Evolutionary conservation across 2,113 vertebrate genomes (phyloP).

Genomic region (Neotoma lepida): DNA sequence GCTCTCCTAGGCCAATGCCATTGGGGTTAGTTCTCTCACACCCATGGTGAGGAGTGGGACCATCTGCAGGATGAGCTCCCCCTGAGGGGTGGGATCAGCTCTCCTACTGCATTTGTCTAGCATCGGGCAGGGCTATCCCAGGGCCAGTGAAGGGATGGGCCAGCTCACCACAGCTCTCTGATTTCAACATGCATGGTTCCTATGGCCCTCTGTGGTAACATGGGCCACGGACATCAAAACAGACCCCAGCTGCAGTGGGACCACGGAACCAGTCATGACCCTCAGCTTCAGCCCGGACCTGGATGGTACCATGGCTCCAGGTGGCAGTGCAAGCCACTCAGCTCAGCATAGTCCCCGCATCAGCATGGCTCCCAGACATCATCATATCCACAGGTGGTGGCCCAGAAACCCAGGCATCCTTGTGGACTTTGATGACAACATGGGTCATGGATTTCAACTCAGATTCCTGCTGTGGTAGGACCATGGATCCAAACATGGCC

Average conservation of each 20-base stretch:
- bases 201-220: background rate
- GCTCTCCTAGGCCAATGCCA: background rate
- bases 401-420: background rate
- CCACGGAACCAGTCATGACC: background rate
- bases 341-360: background rate
- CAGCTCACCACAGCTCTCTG: background rate
- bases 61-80: background rate
- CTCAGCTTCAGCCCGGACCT: accelerated
- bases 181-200: background rate
- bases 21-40: background rate
- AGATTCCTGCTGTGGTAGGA: background rate
- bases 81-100: background rate
- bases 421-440: background rate
- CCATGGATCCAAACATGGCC: background rate
- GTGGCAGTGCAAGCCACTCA: background rate
- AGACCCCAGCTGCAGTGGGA: no score
- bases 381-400: background rate
- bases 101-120: background rate
- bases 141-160: background rate
- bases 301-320: background rate
- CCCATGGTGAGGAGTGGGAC: background rate
- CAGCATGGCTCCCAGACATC: background rate
- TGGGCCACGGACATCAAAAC: background rate
- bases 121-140: background rate
- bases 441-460: background rate